A percentile compares a stretch with the other conserved stretches of the same genome.
Evolutionary conservation across 2,797 vertebrate genomes (phyloP).

Genomic region (Siniperca obscura): DNA sequence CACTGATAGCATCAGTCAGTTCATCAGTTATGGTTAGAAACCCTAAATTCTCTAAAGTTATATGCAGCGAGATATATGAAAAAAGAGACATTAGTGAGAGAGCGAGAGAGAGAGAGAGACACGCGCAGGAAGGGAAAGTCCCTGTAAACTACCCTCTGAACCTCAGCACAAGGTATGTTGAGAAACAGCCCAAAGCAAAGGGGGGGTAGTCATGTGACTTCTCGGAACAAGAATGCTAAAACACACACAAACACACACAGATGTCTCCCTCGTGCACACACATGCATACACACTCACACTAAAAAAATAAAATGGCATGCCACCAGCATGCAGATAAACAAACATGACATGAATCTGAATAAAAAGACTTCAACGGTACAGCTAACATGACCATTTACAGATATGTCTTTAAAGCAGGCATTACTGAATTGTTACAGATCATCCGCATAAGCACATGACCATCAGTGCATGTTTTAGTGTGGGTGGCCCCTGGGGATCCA

Average conservation of each 20-base stretch:
- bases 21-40: conserved; percentile 54
- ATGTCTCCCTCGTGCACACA: conserved; percentile 35
- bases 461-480: conserved; percentile 24
- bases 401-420: not conserved
- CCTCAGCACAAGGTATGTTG: conserved; percentile 84
- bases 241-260: conserved; percentile 55
- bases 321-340: conserved; percentile 29
- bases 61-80: conserved; percentile 36
- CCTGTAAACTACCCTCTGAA: conserved; percentile 81
- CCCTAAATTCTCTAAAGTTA: conserved; percentile 20
- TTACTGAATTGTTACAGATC: conserved; percentile 3
- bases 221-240: conserved; percentile 84
- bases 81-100: conserved; percentile 34
- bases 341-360: not conserved
- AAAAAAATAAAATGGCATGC: conserved; percentile 23
- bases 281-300: conserved; percentile 24
- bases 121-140: conserved; percentile 83
- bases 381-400: not conserved
- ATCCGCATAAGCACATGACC: conserved; percentile 29
- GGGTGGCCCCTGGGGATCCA: conserved; percentile 39
- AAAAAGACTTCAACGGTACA: not conserved
- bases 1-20: conserved; percentile 53
- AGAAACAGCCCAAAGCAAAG: conserved; percentile 79
- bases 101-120: conserved; percentile 45
- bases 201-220: conserved; percentile 84